Evolutionary conservation across 1,140 invertebrate genomes (phyloP).

Genomic region (Eriocheir sinensis): DNA sequence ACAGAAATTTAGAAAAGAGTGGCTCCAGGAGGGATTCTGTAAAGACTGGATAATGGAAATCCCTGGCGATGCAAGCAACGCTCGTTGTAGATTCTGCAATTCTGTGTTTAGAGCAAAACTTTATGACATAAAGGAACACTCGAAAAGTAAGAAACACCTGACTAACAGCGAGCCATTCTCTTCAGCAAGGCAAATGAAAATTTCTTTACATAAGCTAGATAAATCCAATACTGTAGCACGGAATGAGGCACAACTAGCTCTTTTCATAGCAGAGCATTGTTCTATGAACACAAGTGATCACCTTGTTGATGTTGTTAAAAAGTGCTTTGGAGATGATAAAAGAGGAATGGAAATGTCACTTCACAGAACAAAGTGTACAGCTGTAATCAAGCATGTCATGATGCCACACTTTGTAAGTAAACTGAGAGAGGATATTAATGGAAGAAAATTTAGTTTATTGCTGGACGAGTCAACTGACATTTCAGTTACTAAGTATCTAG

Average conservation of each 20-base stretch:
- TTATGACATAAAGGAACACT: slow-evolving; percentile 19
- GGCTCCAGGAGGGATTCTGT: too few species aligned
- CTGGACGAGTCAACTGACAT: neutral
- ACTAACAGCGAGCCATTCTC: too few species aligned
- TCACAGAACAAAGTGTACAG: slow-evolving; percentile 34
- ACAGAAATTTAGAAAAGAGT: too few species aligned
- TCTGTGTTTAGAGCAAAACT: slow-evolving; percentile 43
- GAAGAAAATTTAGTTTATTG: slow-evolving; percentile 43
- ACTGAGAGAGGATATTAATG: slow-evolving; percentile 23
- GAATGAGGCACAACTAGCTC: slow-evolving; percentile 9
- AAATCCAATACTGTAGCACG: neutral
- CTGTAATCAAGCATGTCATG: slow-evolving; percentile 34
- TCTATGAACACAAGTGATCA: slow-evolving; percentile 45
- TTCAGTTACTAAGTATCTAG: slow-evolving; percentile 13
- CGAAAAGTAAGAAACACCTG: neutral
- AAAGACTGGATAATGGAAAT: too few species aligned
- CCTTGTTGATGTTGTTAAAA: slow-evolving; percentile 38
- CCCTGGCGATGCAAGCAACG: too few species aligned
- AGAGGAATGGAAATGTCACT: slow-evolving; percentile 13
- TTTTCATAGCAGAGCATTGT: slow-evolving; percentile 36
- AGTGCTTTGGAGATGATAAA: neutral
- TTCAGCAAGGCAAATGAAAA: too few species aligned
- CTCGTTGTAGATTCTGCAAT: too few species aligned
- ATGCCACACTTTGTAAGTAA: slow-evolving; percentile 38
- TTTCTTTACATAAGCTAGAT: neutral